These are phyloP conservation scores for Cantharis rustica DNA, from an alignment of 2,888 invertebrate species.

Conservation along the genomic window DNA sequence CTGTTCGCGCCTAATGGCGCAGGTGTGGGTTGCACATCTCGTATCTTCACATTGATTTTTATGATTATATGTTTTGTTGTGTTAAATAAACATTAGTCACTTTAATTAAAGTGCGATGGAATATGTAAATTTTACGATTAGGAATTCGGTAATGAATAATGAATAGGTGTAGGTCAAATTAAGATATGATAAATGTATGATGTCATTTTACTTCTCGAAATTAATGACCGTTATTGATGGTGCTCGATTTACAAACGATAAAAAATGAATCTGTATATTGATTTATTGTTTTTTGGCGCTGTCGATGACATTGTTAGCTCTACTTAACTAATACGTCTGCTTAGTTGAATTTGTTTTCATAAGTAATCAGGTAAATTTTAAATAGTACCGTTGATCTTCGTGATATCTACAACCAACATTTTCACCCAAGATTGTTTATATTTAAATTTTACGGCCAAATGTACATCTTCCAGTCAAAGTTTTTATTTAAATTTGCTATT, in stretches of 20 bases:
- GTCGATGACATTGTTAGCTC: conserved; percentile 28
- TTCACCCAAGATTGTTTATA: not conserved
- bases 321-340: conserved; percentile 19
- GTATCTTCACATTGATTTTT: conserved; percentile 49
- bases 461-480: not conserved
- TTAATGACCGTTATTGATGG: conserved; percentile 41
- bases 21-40: conserved; percentile 52
- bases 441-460: not conserved
- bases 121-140: conserved; percentile 49
- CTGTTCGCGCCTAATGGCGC: conserved; percentile 41
- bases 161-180: conserved; percentile 49
- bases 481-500: not conserved
- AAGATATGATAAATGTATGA: conserved; percentile 49
- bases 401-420: not conserved
- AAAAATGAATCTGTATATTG: conserved; percentile 30
- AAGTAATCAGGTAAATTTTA: conserved; percentile 4
- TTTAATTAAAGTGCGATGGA: conserved; percentile 53
- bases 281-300: conserved; percentile 31
- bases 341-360: conserved; percentile 1
- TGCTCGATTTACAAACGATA: conserved; percentile 30
- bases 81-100: conserved; percentile 56
- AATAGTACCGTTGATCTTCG: not conserved
- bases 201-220: conserved; percentile 40
- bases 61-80: conserved; percentile 56
- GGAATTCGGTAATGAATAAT: conserved; percentile 45